These are phyloP conservation scores for Drosophila mimetica DNA, from an alignment of 2,888 invertebrate species.

Conservation along the genomic window DNA sequence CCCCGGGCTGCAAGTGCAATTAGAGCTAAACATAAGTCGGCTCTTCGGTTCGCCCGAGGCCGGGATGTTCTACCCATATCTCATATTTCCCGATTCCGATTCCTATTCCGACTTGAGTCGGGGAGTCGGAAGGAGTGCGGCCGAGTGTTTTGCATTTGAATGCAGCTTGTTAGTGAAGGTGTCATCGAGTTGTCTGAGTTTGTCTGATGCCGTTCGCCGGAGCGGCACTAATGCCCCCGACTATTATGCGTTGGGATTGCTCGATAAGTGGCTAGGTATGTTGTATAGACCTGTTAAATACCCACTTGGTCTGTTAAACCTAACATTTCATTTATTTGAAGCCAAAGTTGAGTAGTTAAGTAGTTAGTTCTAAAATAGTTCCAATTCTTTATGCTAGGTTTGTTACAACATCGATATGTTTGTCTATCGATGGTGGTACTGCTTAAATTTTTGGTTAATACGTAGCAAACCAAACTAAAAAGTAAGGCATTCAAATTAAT, in stretches of 20 bases:
- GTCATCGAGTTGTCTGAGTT: slow-evolving; percentile 5
- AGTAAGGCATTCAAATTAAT: too few species aligned
- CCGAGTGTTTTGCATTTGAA: slow-evolving; percentile 56
- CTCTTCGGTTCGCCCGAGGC: slow-evolving; percentile 16
- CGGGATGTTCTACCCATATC: neutral
- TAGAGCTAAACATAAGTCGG: slow-evolving; percentile 63
- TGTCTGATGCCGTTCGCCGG: slow-evolving; percentile 1
- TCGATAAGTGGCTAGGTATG: neutral
- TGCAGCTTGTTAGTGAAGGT: slow-evolving; percentile 54
- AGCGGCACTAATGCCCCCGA: neutral
- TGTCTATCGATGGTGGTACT: too few species aligned
- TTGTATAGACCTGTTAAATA: neutral
- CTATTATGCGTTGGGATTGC: neutral
- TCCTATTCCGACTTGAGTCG: neutral
- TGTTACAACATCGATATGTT: too few species aligned
- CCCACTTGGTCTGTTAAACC: too few species aligned
- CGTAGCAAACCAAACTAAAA: too few species aligned
- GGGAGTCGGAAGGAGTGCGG: neutral
- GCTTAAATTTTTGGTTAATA: too few species aligned
- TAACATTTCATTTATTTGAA: too few species aligned
- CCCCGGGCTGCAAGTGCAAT: slow-evolving; percentile 52
- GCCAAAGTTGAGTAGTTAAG: too few species aligned
- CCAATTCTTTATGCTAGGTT: too few species aligned
- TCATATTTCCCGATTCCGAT: slow-evolving; percentile 13
- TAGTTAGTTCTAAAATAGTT: too few species aligned